Evolutionary conservation across 1,140 invertebrate genomes (phyloP).

Genomic region (Saccostrea cuccullata): DNA sequence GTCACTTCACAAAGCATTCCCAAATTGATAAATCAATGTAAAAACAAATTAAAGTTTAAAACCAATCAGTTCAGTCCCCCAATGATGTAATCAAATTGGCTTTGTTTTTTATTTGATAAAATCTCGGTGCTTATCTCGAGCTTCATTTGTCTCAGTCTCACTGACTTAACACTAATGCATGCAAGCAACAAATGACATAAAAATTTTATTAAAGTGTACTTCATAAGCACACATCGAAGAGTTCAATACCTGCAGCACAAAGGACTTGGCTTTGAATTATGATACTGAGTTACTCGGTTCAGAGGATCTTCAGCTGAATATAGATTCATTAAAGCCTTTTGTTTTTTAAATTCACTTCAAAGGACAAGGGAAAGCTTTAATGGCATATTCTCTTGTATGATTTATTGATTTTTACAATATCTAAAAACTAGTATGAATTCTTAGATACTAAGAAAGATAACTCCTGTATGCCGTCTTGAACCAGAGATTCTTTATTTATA

Average conservation of each 20-base stretch:
- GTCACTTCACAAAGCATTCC: neutral
- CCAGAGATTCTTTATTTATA: too few species aligned
- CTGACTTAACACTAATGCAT: constrained; percentile 18
- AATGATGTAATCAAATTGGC: neutral
- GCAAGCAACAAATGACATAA: neutral
- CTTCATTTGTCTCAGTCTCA: neutral
- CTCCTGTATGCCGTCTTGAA: too few species aligned
- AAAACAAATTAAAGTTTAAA: constrained; percentile 28
- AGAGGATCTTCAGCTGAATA: too few species aligned
- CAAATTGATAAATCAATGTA: neutral
- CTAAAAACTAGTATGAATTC: too few species aligned
- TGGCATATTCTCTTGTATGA: too few species aligned
- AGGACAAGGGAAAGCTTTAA: too few species aligned
- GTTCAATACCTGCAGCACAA: neutral
- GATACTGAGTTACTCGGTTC: too few species aligned
- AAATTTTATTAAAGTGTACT: neutral
- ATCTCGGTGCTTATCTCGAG: neutral
- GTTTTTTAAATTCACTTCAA: too few species aligned
- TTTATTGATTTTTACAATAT: too few species aligned
- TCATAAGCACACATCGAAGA: neutral
- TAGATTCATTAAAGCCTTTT: too few species aligned
- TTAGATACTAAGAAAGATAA: too few species aligned
- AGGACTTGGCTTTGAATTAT: neutral
- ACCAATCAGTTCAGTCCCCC: neutral
- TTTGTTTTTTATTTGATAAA: constrained; percentile 9